phyloP scores from a whole-genome alignment of 1,140 invertebrate species.

The Tyrophagus putrescentiae region DNA sequence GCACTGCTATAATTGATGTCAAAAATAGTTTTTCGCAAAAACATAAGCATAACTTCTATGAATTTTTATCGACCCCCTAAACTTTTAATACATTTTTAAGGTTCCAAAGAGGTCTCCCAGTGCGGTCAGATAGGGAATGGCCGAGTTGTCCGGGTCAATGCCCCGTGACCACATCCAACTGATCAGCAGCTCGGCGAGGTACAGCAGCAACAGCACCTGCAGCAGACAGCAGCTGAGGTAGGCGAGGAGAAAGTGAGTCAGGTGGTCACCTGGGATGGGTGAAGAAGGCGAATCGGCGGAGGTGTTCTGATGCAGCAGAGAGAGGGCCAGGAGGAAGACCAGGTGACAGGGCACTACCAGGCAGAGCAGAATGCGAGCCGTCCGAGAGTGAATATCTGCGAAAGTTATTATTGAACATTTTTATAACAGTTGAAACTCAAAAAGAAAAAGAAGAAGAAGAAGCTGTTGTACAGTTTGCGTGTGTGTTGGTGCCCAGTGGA shows the following conservation, averaged over 20 bases:
- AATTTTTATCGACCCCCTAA: no score
- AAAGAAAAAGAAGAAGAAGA: no score
- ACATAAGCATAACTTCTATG: no score
- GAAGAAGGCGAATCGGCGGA: no score
- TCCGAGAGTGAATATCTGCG: constrained; percentile 38
- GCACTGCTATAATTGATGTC: no score
- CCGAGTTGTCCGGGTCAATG: constrained; percentile 56
- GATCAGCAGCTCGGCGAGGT: constrained; percentile 66
- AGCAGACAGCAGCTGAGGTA: constrained; percentile 57
- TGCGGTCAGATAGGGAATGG: constrained; percentile 74
- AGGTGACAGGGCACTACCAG: constrained; percentile 86
- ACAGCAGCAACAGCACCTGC: constrained; percentile 29
- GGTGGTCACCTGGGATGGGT: constrained; percentile 38
- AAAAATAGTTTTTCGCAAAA: no score
- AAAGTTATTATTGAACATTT: neutral
- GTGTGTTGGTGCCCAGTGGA: no score
- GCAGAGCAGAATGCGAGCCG: constrained; percentile 57
- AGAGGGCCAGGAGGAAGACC: constrained; percentile 74
- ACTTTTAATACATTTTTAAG: no score
- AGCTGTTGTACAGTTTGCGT: no score
- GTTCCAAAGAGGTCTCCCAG: constrained; percentile 84
- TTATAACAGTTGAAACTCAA: no score
- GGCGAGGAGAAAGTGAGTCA: constrained; percentile 57
- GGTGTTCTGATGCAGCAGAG: constrained; percentile 48
- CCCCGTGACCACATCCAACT: constrained; percentile 65